A percentile compares a stretch with the other conserved stretches of the same genome.
phyloP scores from a whole-genome alignment of 2,888 invertebrate genomes.

The Aproaerema taeniolella region DNA sequence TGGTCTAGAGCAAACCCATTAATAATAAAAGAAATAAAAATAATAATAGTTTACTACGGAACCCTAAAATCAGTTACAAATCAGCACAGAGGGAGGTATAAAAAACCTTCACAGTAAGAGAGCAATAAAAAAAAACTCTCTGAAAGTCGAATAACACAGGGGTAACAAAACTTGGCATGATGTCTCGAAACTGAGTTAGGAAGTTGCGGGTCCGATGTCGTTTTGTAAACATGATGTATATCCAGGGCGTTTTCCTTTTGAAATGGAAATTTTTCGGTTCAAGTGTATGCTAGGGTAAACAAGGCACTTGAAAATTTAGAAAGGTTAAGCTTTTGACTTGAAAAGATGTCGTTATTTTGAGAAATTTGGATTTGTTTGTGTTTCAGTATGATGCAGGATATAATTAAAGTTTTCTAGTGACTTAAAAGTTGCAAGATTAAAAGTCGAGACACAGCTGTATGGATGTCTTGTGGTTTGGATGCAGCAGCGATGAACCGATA shows the following conservation, averaged over 20 bases:
- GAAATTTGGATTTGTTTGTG: background rate
- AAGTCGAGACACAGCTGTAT: background rate
- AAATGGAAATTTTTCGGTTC: conserved; percentile 3
- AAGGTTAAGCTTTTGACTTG: background rate
- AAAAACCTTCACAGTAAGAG: background rate
- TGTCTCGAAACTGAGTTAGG: conserved; percentile 3
- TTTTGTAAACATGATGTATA: conserved; percentile 11
- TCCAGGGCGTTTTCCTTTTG: conserved; percentile 1
- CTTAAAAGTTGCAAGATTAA: background rate
- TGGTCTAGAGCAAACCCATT: too few relatives aligned
- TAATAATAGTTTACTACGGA: too few relatives aligned
- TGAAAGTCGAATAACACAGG: background rate
- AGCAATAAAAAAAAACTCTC: background rate
- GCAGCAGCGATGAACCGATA: too few relatives aligned
- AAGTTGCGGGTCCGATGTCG: background rate
- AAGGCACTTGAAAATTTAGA: background rate
- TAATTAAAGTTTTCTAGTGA: background rate
- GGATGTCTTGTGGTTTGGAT: background rate
- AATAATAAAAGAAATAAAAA: too few relatives aligned
- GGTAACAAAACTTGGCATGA: conserved; percentile 8
- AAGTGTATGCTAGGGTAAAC: background rate
- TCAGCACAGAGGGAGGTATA: background rate
- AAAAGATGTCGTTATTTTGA: background rate
- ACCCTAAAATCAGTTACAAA: background rate
- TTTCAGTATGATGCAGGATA: background rate